These are phyloP conservation scores for Rhinophrynus dorsalis DNA, from an alignment of 2,797 vertebrate species.

Conservation along the genomic window DNA sequence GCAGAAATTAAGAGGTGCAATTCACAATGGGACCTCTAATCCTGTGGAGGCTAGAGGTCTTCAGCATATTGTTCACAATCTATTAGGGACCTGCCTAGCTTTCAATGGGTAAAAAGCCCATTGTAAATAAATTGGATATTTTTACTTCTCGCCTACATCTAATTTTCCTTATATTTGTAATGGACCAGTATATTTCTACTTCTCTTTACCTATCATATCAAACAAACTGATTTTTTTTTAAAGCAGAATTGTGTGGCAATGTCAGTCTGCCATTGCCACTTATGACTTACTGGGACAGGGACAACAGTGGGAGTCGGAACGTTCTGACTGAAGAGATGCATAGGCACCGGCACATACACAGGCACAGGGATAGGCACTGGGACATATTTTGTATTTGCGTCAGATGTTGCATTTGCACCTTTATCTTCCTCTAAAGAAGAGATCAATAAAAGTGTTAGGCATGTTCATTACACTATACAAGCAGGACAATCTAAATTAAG, in stretches of 20 bases:
- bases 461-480: slow-evolving; percentile 3
- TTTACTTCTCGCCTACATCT: background rate
- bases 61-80: too few relatives aligned
- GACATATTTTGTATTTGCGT: slow-evolving; percentile 87
- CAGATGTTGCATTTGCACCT: too few relatives aligned
- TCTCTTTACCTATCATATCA: too few relatives aligned
- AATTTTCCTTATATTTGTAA: too few relatives aligned
- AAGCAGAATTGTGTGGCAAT: background rate
- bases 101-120: too few relatives aligned
- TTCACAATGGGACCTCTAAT: too few relatives aligned
- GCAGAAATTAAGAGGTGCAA: too few relatives aligned
- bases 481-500: too few relatives aligned
- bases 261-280: too few relatives aligned
- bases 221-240: background rate
- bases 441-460: background rate
- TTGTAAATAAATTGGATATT: background rate
- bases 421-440: slow-evolving; percentile 75
- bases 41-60: too few relatives aligned
- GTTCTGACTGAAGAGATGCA: slow-evolving; percentile 92
- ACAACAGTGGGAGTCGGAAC: slow-evolving; percentile 82
- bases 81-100: too few relatives aligned
- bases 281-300: slow-evolving; percentile 94
- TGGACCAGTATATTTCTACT: too few relatives aligned
- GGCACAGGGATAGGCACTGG: slow-evolving; percentile 94
- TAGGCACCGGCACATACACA: slow-evolving; percentile 91